Evolutionary conservation across 2,113 vertebrate species (phyloP).

Genomic region (Pithys albifrons): DNA sequence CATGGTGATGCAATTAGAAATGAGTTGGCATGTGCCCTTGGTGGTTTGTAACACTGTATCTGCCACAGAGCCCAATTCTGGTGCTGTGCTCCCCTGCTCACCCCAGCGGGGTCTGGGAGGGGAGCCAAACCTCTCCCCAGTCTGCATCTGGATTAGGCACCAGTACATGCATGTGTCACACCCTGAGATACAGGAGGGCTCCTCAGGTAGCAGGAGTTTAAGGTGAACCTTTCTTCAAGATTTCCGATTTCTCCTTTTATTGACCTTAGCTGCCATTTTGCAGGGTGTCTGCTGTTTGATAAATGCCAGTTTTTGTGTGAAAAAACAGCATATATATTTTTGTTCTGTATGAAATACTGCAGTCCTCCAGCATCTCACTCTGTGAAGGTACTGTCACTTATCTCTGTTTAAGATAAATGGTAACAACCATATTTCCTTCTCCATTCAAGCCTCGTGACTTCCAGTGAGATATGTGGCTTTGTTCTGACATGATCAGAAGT

Average conservation of each 20-base stretch:
- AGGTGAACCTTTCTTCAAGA: not conserved
- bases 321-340: not conserved
- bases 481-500: not conserved
- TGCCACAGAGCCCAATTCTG: not conserved
- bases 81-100: not conserved
- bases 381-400: not conserved
- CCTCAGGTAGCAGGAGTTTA: not conserved
- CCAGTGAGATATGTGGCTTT: not conserved
- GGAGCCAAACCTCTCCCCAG: not conserved
- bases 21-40: not conserved
- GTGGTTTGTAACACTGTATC: not conserved
- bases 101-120: not conserved
- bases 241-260: not conserved
- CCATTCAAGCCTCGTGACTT: not conserved
- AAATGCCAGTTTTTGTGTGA: not conserved
- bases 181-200: not conserved
- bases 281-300: not conserved
- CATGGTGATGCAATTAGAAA: not conserved
- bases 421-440: not conserved
- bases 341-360: not conserved
- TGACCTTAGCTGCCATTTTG: not conserved
- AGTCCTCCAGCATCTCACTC: not conserved
- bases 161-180: not conserved
- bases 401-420: not conserved
- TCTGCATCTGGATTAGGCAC: not conserved